Conservation (phyloP, 2,113 vertebrate species). For the Cyprinus carpio region DNA sequence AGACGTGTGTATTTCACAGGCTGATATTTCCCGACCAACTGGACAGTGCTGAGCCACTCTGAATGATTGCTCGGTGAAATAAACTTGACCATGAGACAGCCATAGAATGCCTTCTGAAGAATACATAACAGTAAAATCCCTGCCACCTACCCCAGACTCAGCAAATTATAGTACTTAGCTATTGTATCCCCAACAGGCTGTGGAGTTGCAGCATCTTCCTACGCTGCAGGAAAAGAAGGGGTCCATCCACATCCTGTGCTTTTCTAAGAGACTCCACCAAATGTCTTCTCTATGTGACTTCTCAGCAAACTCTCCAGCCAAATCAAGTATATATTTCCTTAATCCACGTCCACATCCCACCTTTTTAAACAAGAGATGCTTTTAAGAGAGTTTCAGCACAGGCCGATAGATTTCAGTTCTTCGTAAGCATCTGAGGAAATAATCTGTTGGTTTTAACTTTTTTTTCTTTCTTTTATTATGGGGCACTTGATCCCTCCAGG, state of each 20-base stretch:
- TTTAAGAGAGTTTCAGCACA: background rate
- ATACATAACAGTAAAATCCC: slow-evolving; percentile 22
- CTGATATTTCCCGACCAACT: slow-evolving; percentile 99
- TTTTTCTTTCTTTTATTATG: background rate
- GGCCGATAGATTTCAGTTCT: background rate
- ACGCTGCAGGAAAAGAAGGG: background rate
- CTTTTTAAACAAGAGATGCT: background rate
- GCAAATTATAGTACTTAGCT: slow-evolving; percentile 16
- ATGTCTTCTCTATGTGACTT: background rate
- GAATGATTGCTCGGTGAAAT: slow-evolving; percentile 98
- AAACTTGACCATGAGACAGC: slow-evolving; percentile 81
- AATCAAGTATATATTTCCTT: background rate
- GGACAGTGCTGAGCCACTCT: slow-evolving; percentile 94
- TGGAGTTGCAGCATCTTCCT: slow-evolving; percentile 16
- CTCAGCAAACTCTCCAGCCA: background rate
- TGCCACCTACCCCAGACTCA: slow-evolving; percentile 20
- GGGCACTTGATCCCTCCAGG: background rate
- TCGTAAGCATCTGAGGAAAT: background rate
- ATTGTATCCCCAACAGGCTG: background rate
- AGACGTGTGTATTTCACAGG: slow-evolving; percentile 96
- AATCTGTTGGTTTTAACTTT: background rate
- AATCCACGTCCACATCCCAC: background rate
- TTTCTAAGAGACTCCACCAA: background rate
- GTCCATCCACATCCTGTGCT: slow-evolving; percentile 14
- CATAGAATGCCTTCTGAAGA: slow-evolving; percentile 42